Evolutionary conservation across 2,888 invertebrate genomes (phyloP).

Genomic region (Cremastinae sp.): DNA sequence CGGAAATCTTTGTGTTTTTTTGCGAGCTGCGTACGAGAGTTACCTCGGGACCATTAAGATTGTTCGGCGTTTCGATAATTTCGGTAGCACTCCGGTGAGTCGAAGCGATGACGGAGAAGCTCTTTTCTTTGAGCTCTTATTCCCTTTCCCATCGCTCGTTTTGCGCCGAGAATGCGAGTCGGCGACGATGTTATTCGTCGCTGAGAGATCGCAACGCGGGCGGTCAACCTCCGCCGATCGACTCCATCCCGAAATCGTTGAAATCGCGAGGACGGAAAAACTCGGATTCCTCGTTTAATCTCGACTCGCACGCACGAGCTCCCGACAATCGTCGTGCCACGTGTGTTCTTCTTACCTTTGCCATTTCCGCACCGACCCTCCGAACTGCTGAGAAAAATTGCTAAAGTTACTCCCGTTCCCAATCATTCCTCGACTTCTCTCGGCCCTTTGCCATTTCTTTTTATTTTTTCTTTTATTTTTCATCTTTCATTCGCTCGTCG

Average conservation of each 20-base stretch:
- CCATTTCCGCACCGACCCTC: conserved; percentile 33
- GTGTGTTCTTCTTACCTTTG: conserved; percentile 27
- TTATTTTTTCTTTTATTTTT: conserved; percentile 25
- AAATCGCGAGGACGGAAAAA: conserved; percentile 59
- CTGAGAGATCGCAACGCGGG: conserved; percentile 51
- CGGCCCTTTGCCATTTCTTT: conserved; percentile 12
- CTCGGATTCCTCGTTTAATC: conserved; percentile 46
- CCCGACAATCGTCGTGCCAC: conserved; percentile 42
- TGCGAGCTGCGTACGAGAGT: conserved; percentile 12
- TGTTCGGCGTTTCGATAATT: conserved; percentile 67
- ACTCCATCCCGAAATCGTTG: conserved; percentile 57
- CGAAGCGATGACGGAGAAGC: neutral
- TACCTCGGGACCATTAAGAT: conserved; percentile 59
- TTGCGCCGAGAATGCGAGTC: conserved; percentile 56
- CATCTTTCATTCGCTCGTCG: conserved; percentile 1
- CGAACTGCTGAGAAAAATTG: conserved; percentile 41
- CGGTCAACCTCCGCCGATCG: conserved; percentile 52
- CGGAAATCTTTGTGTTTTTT: conserved; percentile 40
- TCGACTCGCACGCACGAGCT: conserved; percentile 22
- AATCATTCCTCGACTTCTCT: conserved; percentile 29
- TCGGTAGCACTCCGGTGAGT: conserved; percentile 51
- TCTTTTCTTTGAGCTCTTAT: conserved; percentile 43
- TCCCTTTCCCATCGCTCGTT: conserved; percentile 56
- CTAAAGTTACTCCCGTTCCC: conserved; percentile 15
- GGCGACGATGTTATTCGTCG: conserved; percentile 27